phyloP scores from a whole-genome alignment of 2,113 vertebrate genomes.

The Haliaeetus leucogaster region DNA sequence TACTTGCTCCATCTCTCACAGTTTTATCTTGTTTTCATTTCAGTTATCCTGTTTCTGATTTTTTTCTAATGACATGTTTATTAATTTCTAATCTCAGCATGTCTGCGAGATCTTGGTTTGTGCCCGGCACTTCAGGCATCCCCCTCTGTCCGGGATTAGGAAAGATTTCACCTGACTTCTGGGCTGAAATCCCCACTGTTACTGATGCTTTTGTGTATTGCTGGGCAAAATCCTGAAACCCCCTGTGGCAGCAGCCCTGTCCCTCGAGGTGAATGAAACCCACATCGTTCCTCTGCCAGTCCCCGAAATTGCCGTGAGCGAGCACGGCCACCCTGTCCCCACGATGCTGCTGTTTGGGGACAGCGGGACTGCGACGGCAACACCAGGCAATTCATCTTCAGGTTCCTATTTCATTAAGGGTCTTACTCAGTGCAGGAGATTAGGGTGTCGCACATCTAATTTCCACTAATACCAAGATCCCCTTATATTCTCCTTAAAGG shows the following conservation, averaged over 20 bases:
- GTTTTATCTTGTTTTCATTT: background rate
- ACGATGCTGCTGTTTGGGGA: fast-evolving
- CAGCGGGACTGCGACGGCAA: fast-evolving
- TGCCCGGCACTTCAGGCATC: background rate
- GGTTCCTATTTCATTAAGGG: background rate
- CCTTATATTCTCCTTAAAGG: conserved; percentile 6
- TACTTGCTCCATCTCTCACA: background rate
- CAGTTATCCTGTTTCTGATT: background rate
- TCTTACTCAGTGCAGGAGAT: background rate
- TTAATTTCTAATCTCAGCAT: background rate
- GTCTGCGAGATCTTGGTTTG: background rate
- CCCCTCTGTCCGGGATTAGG: background rate
- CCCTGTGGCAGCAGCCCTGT: background rate
- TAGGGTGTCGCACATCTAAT: background rate
- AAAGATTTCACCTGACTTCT: fast-evolving
- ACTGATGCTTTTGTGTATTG: fast-evolving
- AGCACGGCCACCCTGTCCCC: fast-evolving
- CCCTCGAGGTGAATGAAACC: fast-evolving
- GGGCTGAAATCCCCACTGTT: background rate
- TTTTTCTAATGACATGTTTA: no score
- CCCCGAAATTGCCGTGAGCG: fast-evolving
- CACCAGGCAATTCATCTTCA: fast-evolving
- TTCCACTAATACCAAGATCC: conserved; percentile 22
- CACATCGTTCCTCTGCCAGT: fast-evolving
- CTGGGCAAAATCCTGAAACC: background rate